Conservation (phyloP, 2,888 invertebrate species). For the Eledona agricola region DNA sequence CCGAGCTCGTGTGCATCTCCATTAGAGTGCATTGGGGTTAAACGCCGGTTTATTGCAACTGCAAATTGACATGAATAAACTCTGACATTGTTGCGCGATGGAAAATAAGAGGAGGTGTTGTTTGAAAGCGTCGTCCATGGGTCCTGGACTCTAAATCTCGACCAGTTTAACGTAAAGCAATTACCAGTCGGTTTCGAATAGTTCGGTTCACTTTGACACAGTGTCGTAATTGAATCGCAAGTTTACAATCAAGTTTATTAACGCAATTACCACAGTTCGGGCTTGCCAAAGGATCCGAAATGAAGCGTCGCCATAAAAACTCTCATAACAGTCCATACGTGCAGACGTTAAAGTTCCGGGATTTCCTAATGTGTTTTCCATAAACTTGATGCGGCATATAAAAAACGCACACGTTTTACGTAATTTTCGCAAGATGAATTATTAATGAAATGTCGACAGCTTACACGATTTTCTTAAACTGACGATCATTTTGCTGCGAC, state of each 20-base stretch:
- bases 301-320: slow-evolving; percentile 14
- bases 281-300: slow-evolving; percentile 7
- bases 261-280: slow-evolving; percentile 14
- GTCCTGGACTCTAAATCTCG: no score
- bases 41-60: slow-evolving; percentile 5
- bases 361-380: no score
- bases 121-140: no score
- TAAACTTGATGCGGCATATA: no score
- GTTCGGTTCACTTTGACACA: slow-evolving; percentile 13
- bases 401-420: no score
- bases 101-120: no score
- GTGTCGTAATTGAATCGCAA: slow-evolving; percentile 16
- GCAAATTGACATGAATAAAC: slow-evolving; percentile 5
- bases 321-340: slow-evolving; percentile 9
- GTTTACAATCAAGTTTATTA: slow-evolving; percentile 17
- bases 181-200: slow-evolving; percentile 10
- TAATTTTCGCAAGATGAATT: no score
- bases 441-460: no score
- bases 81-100: no score
- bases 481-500: no score
- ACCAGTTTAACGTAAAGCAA: slow-evolving; percentile 6
- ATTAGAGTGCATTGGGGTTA: slow-evolving; percentile 8
- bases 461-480: no score
- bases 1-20: background rate
- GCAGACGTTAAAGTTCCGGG: slow-evolving; percentile 11